Evolutionary conservation across 92 coral and sea anemone genomes (phyloP).

Genomic region (Muricea muricata): DNA sequence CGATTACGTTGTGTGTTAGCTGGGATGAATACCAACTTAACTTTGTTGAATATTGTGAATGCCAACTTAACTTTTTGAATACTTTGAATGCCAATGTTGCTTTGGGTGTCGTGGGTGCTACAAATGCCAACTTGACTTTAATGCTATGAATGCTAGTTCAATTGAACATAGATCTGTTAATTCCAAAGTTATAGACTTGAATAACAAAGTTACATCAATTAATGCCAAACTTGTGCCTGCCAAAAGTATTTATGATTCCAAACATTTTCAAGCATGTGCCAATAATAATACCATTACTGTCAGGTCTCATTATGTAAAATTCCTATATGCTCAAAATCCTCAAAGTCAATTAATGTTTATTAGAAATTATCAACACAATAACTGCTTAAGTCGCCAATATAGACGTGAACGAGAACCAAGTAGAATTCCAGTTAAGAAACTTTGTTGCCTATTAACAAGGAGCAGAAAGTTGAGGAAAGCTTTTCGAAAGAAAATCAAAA

Average conservation of each 20-base stretch:
- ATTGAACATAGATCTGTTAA: neutral
- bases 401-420: neutral
- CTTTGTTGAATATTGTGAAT: no score
- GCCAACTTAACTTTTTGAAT: no score
- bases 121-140: no score
- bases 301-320: no score
- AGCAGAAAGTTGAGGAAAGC: conserved; percentile 12
- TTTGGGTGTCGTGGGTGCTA: no score
- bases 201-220: neutral
- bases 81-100: no score
- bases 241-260: neutral
- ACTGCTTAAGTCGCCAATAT: neutral
- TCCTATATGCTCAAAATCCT: no score
- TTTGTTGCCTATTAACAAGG: neutral
- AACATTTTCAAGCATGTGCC: no score
- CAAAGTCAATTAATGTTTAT: no score
- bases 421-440: conserved; percentile 1
- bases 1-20: neutral
- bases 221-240: neutral
- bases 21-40: no score
- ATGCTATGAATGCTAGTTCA: no score
- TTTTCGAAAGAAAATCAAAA: neutral
- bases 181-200: neutral
- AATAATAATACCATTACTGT: neutral
- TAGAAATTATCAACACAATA: neutral